These are phyloP conservation scores for Gambusia yucatana DNA, from an alignment of 2,797 vertebrate genomes.

Conservation along the genomic window DNA sequence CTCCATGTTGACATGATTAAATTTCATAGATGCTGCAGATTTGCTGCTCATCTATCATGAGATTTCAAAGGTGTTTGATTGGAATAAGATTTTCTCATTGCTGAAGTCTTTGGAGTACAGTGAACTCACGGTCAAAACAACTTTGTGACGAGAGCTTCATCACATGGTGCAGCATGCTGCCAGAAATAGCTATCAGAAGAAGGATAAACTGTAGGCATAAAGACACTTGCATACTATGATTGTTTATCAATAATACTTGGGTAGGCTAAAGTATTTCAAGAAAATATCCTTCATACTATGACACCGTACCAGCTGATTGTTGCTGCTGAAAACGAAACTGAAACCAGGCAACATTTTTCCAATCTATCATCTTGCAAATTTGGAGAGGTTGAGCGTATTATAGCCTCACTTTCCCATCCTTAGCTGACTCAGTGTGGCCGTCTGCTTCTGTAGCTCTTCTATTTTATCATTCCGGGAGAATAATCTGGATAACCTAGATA, in stretches of 20 bases:
- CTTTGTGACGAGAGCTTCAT: neutral
- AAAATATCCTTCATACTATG: neutral
- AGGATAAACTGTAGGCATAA: neutral
- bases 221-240: neutral
- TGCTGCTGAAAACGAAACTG: neutral
- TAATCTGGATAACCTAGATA: neutral
- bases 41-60: neutral
- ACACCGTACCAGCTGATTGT: neutral
- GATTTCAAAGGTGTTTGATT: neutral
- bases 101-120: neutral
- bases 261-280: neutral
- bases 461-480: neutral
- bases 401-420: neutral
- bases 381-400: neutral
- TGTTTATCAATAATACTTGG: neutral
- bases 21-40: neutral
- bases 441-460: neutral
- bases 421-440: neutral
- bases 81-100: neutral
- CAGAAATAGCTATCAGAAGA: neutral
- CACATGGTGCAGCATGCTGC: neutral
- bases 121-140: neutral
- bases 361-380: neutral
- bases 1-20: neutral
- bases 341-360: neutral